phyloP scores from a whole-genome alignment of 64 coral and sea anemone genomes.

The Astreopora myriophthalma region DNA sequence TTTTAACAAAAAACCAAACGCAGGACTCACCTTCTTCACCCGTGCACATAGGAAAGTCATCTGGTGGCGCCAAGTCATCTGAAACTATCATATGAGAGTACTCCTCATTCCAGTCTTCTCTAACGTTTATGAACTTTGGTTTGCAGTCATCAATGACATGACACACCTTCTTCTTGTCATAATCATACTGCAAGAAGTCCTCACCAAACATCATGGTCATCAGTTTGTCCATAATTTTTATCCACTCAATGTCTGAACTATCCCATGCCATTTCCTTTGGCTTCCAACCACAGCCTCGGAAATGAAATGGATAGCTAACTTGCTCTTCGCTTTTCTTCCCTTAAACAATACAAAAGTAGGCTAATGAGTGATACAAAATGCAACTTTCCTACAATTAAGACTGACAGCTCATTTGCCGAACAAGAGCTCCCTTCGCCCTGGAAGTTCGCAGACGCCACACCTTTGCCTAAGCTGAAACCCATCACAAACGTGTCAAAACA shows the following conservation, averaged over 20 bases:
- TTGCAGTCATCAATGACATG: not conserved
- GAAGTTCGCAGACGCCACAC: too few relatives aligned
- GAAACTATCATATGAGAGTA: not conserved
- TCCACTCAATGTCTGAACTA: constrained; percentile 27
- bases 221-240: constrained; percentile 52
- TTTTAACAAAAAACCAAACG: not conserved
- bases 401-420: too few relatives aligned
- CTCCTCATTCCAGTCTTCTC: constrained; percentile 42
- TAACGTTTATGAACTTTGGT: constrained; percentile 26
- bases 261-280: constrained; percentile 18
- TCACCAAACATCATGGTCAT: constrained; percentile 52
- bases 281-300: constrained; percentile 61
- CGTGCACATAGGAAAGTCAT: not conserved
- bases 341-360: not conserved
- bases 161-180: constrained; percentile 28
- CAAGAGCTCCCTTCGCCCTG: too few relatives aligned
- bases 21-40: not conserved
- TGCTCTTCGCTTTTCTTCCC: not conserved
- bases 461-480: too few relatives aligned
- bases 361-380: not conserved
- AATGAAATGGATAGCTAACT: constrained; percentile 10
- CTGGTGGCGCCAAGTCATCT: not conserved
- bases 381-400: not conserved
- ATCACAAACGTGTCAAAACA: too few relatives aligned
- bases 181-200: constrained; percentile 46